phyloP scores from a whole-genome alignment of 2,113 vertebrate genomes.

The Macaca nemestrina region DNA sequence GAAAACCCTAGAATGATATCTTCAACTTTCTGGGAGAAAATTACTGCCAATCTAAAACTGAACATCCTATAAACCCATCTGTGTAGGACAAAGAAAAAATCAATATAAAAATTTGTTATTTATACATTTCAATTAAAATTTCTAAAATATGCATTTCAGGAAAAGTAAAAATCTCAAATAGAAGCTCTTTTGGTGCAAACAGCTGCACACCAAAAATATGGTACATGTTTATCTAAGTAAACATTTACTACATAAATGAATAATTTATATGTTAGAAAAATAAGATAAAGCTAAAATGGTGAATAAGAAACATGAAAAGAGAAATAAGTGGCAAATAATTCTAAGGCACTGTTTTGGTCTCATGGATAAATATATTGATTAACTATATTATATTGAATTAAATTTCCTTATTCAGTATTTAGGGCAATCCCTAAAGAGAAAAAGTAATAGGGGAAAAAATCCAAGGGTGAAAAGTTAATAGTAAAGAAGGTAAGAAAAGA shows the following conservation, averaged over 20 bases:
- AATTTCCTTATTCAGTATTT: neutral
- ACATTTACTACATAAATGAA: neutral
- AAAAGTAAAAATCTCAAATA: neutral
- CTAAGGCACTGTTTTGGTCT: neutral
- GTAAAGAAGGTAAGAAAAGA: neutral
- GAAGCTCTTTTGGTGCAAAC: neutral
- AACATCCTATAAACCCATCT: neutral
- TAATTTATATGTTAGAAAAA: neutral
- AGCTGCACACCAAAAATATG: neutral
- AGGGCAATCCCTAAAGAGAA: neutral
- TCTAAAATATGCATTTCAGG: neutral
- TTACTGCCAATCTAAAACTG: neutral
- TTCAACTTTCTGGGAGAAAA: slow-evolving; percentile 19
- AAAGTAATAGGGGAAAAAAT: neutral
- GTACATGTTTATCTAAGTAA: neutral
- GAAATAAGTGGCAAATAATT: neutral
- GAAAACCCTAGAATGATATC: neutral
- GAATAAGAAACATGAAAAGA: neutral
- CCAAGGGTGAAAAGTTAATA: neutral
- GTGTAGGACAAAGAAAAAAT: neutral
- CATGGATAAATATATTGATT: neutral
- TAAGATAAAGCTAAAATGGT: neutral
- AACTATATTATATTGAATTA: neutral
- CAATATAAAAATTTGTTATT: neutral
- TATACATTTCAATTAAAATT: neutral